Conservation (phyloP, 2,888 invertebrate species). For the Zaprionus lineosus region DNA sequence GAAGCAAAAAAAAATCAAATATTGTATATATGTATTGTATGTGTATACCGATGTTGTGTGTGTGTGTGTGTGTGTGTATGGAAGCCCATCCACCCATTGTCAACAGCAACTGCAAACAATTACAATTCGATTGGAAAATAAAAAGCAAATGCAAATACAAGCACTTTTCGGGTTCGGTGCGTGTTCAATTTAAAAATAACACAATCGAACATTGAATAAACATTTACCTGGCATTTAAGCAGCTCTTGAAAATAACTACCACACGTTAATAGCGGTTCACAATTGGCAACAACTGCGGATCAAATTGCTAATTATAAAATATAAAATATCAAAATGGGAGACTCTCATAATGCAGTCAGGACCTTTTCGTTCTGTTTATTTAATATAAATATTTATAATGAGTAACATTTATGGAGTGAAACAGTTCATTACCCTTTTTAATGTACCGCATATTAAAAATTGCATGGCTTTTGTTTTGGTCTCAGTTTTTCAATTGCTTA, state of each 20-base stretch:
- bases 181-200: conserved; percentile 43
- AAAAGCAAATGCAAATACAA: conserved; percentile 28
- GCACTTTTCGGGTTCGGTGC: conserved; percentile 10
- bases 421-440: no score
- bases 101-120: conserved; percentile 58
- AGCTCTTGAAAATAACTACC: not conserved
- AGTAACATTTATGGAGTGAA: no score
- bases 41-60: no score
- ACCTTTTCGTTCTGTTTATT: no score
- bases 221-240: conserved; percentile 43
- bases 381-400: no score
- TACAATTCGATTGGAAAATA: conserved; percentile 51
- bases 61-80: no score
- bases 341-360: no score
- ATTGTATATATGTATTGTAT: conserved; percentile 13
- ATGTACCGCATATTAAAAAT: no score
- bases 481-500: no score
- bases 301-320: no score
- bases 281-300: not conserved
- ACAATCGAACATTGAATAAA: conserved; percentile 49
- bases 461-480: no score
- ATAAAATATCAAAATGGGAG: no score
- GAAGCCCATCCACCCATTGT: conserved; percentile 29
- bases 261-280: not conserved
- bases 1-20: conserved; percentile 14